A percentile compares a stretch with the other conserved stretches of the same genome.
Conservation (phyloP, 2,888 invertebrate species). For the Galeruca laticollis region DNA sequence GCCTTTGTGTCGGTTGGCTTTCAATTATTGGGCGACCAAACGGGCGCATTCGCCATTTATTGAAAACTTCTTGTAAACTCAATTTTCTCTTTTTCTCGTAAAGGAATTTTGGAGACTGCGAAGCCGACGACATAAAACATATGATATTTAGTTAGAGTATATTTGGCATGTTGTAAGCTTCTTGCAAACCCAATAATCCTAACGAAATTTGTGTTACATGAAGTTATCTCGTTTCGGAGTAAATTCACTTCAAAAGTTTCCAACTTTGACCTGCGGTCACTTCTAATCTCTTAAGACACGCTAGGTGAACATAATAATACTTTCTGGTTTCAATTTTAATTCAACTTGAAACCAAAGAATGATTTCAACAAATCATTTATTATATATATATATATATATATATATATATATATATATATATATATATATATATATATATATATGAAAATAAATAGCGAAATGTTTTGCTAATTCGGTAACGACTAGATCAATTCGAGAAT, state of each 20-base stretch:
- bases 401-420: too few species aligned
- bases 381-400: too few species aligned
- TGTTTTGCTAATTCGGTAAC: too few species aligned
- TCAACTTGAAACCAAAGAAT: too few species aligned
- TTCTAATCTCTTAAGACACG: constrained; percentile 56
- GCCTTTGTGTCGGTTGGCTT: too few species aligned
- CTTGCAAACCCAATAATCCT: constrained; percentile 61
- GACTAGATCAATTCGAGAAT: too few species aligned
- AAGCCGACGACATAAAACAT: constrained; percentile 34
- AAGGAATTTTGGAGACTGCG: neutral
- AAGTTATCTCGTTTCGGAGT: constrained; percentile 61
- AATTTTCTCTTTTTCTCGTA: neutral
- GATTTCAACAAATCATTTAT: too few species aligned
- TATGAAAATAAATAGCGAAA: too few species aligned
- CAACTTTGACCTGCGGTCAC: constrained; percentile 64
- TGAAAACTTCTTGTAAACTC: neutral
- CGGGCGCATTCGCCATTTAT: neutral
- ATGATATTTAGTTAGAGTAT: constrained; percentile 45
- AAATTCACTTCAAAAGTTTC: constrained; percentile 63
- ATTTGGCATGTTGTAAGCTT: constrained; percentile 51
- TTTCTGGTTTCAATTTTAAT: neutral
- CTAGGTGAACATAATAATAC: constrained; percentile 40
- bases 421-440: too few species aligned
- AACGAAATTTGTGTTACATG: constrained; percentile 61
- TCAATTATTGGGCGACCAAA: too few species aligned